Evolutionary conservation across 1,140 invertebrate genomes (phyloP), one percentile per base, ranked within the genome.

Genomic region (Parapsyche elsis): DNA sequence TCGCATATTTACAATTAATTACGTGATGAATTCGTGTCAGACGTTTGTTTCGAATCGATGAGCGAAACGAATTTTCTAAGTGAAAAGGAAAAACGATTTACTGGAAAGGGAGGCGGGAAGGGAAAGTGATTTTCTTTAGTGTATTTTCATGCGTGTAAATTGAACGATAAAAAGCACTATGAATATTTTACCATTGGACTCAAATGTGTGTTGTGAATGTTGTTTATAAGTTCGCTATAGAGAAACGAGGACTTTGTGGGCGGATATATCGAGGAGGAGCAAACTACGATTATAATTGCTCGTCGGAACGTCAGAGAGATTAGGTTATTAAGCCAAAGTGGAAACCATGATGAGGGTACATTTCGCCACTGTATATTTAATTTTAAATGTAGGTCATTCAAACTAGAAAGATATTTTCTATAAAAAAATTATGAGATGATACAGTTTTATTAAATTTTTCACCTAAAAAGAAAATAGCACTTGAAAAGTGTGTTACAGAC

Each of bases 61-160:
- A 75, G 73, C 73, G 73, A 49, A 75, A 75, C 73, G 73, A 57
- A 57, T 75, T 75, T 75, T 75, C 73, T 57, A 53, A 30, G 45
- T 75, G 73, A 75, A 75, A 75, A 49, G 21, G 73, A 75, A 75
- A 75, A 75, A 75, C 45, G 71, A 46, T 74, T 74, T 74, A 21
- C 38, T 71, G 70, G 7, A 38, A 7, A 38, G 30, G 30, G 30
- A 21, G 19, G 1, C 24, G 24, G 24, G 70, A 12, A 49, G 46
- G 71, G 71, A 74, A 74, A 74, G 71, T 74, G 44, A 74, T 74
- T 46, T 44, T 74, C 10, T 75, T 75, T 75, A 53, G 12, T 53
- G 16, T 10, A 16, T 53, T 53, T 53, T 53, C 10, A 53, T 10
- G 49, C 21, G 49, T 53, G 49, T 53, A 1, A n/a, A 53, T 53